phyloP scores from a whole-genome alignment of 2,113 vertebrate genomes.

The Nerophis ophidion region DNA sequence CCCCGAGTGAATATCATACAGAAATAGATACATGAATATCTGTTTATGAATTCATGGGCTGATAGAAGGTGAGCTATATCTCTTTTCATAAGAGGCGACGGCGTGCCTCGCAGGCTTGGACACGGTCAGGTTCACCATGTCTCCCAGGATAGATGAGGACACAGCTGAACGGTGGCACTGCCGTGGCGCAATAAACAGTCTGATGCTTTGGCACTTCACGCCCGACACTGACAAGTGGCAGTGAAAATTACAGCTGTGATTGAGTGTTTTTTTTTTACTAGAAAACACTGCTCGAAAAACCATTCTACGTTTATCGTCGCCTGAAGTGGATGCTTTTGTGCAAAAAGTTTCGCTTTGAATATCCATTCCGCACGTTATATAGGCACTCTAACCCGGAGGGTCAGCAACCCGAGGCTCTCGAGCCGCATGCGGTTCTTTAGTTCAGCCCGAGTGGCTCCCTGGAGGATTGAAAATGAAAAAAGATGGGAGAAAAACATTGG shows the following conservation, averaged over 20 bases:
- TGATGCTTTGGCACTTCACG: constrained; percentile 33
- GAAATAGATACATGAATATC: constrained; percentile 5
- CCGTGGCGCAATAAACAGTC: constrained; percentile 56
- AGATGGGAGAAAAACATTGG: no score
- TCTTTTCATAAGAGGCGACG: constrained; percentile 50
- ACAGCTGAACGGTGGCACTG: constrained; percentile 50
- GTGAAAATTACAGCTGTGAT: constrained; percentile 36
- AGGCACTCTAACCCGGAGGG: constrained; percentile 3
- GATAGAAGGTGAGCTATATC: constrained; percentile 32
- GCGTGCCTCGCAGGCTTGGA: constrained; percentile 53
- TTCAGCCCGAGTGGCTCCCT: no score
- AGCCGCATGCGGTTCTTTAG: no score
- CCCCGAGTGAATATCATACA: background rate
- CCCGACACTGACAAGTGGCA: constrained; percentile 35
- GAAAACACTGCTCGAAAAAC: constrained; percentile 22
- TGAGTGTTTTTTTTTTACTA: constrained; percentile 14
- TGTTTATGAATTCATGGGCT: constrained; percentile 24
- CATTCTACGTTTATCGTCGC: background rate
- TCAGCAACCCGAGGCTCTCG: no score
- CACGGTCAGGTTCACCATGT: constrained; percentile 49
- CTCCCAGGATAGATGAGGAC: constrained; percentile 55
- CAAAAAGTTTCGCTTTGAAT: background rate
- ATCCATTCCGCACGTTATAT: constrained; percentile 15
- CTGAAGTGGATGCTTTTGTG: constrained; percentile 9
- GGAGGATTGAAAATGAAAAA: no score